Conservation (phyloP, 2,888 invertebrate genomes). For the Agonopterix heracliana region DNA sequence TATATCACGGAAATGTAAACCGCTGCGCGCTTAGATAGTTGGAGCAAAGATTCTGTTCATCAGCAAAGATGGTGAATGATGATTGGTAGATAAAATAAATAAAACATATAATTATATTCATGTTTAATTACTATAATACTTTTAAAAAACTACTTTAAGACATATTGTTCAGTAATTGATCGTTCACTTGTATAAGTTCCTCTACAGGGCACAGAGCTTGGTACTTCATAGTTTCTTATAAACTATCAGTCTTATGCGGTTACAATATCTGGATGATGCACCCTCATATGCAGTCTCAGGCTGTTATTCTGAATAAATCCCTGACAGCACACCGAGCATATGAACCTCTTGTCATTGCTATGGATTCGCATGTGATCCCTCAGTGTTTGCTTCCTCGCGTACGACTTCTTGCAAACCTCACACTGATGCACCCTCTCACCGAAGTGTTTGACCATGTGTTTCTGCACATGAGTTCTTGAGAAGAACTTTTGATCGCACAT, state of each 20-base stretch:
- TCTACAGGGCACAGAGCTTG: too few relatives aligned
- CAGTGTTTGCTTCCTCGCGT: conserved; percentile 56
- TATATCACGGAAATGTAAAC: too few relatives aligned
- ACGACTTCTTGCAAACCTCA: conserved; percentile 65
- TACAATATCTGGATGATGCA: conserved; percentile 35
- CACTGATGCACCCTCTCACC: conserved; percentile 66
- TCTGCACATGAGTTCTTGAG: conserved; percentile 63
- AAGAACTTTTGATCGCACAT: conserved; percentile 71
- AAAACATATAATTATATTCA: too few relatives aligned
- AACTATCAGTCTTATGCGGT: background rate
- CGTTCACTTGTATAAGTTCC: too few relatives aligned
- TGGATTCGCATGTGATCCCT: conserved; percentile 58
- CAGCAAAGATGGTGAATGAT: too few relatives aligned
- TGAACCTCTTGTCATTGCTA: conserved; percentile 37
- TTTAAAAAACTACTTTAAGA: too few relatives aligned
- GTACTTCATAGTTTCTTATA: too few relatives aligned
- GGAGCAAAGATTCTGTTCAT: too few relatives aligned
- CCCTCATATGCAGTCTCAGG: conserved; percentile 42
- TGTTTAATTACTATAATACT: too few relatives aligned
- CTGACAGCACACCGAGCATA: conserved; percentile 41
- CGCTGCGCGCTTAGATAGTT: too few relatives aligned
- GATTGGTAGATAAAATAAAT: too few relatives aligned
- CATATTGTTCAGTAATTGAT: too few relatives aligned
- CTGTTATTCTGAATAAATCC: conserved; percentile 48
- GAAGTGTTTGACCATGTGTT: conserved; percentile 70